Conservation (phyloP, 92 coral and sea anemone genomes). For the Pocillopora grandis region DNA sequence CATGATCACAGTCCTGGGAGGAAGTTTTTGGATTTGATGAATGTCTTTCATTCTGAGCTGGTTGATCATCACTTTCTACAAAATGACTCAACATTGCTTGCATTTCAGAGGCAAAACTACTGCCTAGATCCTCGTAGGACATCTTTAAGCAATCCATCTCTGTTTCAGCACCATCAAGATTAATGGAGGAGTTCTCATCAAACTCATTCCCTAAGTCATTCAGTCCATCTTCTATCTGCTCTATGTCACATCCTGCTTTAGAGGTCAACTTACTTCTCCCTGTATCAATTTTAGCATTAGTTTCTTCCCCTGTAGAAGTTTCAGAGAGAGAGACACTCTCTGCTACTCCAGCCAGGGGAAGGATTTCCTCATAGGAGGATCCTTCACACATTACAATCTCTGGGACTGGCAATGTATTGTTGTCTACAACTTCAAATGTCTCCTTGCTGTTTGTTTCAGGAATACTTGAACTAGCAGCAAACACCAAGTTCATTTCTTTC, state of each 20-base stretch:
- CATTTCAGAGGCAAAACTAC: conserved; percentile 85
- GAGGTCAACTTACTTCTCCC: not conserved
- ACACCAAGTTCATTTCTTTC: conserved; percentile 25
- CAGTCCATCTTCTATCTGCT: conserved; percentile 2
- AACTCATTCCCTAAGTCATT: not conserved
- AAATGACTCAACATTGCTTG: conserved; percentile 66
- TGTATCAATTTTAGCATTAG: not conserved
- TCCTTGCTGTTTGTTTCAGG: conserved; percentile 43
- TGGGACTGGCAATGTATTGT: conserved; percentile 24
- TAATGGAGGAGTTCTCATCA: conserved; percentile 17
- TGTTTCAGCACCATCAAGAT: conserved; percentile 53
- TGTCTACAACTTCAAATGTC: conserved; percentile 49
- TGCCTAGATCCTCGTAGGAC: conserved; percentile 66
- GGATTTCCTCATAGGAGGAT: conserved; percentile 2
- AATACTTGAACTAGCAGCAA: conserved; percentile 8
- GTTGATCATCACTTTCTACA: conserved; percentile 15
- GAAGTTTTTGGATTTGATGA: conserved; percentile 16
- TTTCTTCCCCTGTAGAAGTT: conserved; percentile 7
- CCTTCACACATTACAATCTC: conserved; percentile 40
- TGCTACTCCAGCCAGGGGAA: not conserved
- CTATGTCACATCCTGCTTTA: not conserved
- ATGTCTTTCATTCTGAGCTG: conserved; percentile 10
- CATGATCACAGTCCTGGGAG: not conserved
- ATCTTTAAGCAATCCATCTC: conserved; percentile 56
- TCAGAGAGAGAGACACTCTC: conserved; percentile 7